These are phyloP conservation scores for Drosophila athabasca DNA, from an alignment of 1,140 invertebrate species.

Conservation along the genomic window DNA sequence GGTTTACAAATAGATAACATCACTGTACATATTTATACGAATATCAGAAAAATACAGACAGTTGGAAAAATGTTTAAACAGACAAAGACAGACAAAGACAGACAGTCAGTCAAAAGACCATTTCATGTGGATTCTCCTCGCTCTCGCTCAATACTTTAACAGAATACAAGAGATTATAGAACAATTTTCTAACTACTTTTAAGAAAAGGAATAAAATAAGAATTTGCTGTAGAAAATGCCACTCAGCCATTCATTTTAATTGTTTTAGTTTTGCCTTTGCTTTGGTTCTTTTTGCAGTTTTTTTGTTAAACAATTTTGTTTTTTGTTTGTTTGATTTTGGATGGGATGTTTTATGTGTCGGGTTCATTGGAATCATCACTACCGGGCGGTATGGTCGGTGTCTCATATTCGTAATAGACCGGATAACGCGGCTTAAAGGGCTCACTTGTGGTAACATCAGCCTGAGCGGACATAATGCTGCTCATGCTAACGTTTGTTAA, in stretches of 20 bases:
- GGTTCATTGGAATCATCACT: conserved; percentile 83
- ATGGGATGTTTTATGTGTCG: conserved; percentile 64
- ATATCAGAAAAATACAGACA: conserved; percentile 1
- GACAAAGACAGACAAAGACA: conserved; percentile 9
- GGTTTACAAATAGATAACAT: too few relatives aligned
- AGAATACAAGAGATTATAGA: conserved; percentile 33
- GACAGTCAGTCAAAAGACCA: not conserved
- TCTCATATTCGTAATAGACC: conserved; percentile 83
- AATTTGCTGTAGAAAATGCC: conserved; percentile 60
- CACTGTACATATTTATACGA: not conserved
- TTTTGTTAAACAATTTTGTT: conserved; percentile 29
- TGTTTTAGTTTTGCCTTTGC: conserved; percentile 41
- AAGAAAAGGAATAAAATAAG: conserved; percentile 60
- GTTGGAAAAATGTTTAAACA: not conserved
- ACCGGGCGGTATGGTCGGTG: conserved; percentile 83
- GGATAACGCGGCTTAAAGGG: conserved; percentile 82
- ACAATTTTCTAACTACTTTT: conserved; percentile 56
- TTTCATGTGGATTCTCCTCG: not conserved
- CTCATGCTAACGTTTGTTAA: conserved; percentile 81
- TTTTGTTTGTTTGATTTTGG: conserved; percentile 47
- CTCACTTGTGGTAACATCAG: conserved; percentile 74
- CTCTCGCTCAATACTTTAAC: conserved; percentile 18
- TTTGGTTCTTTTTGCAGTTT: conserved; percentile 13
- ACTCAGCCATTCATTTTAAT: conserved; percentile 71
- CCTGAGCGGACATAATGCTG: conserved; percentile 77